Base-by-base conservation (phyloP, 2,797 vertebrate genomes). In the Smutsia gigantea region DNA sequence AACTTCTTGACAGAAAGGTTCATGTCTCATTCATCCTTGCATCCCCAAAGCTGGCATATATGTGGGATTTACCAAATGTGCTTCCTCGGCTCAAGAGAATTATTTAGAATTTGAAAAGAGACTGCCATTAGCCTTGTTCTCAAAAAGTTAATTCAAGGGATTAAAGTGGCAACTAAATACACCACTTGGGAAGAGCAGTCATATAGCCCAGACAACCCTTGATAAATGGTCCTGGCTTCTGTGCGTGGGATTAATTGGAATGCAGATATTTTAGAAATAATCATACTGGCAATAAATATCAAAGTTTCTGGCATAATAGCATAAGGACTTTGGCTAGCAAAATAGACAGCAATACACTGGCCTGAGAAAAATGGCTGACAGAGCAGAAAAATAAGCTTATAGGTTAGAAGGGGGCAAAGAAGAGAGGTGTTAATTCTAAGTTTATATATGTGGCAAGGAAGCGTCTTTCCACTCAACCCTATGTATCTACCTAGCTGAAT, bases 211-310 rank as follows among this genome's bases (percentile, higher is more conserved):
- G 42, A 77, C 37, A 82, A 69, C n/a, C 2, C 2, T 7, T 71
- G 46, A 72, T 59, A 84, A 78, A 74, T 79, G 31, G 63, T 29
- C 55, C n/a, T 71, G 75, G 18, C 12, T 90, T 91, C 69, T 57
- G 9, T 71, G 7, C 49, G 27, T 2, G 8, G 0, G 15, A 93
- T 86, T 81, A 53, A 89, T 13, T 68, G 59, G 19, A 81, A 89
- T 57, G 15, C 5, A 85, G 59, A 49, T n/a, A 66, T 55, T 84
- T 96, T 90, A 61, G 19, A 96, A 93, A 85, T 69, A 34, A 81
- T 85, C 19, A 39, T 39, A 19, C 13, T 42, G 39, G 39, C 51
- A 72, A 72, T 85, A 92, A 84, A 94, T 42, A 84, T 55, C 42
- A 55, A 53, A 66, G 4, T 81, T 95, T 69, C 12, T 81, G 42